These are phyloP conservation scores for Sisyra terminalis DNA, from an alignment of 2,888 invertebrate genomes.

Conservation along the genomic window DNA sequence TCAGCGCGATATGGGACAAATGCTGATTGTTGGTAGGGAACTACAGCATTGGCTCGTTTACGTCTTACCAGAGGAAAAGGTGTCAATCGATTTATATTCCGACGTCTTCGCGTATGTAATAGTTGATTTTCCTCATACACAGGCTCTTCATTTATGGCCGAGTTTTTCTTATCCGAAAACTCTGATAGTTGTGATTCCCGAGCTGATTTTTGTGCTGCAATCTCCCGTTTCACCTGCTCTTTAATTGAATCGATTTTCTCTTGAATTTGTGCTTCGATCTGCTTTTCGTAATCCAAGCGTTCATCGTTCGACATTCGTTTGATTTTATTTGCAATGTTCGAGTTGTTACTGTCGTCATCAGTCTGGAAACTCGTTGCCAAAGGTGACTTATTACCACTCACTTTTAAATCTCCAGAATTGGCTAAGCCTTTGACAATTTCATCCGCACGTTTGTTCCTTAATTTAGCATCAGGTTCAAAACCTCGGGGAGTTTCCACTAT, in stretches of 20 bases:
- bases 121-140: constrained; percentile 13
- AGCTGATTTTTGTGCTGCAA: constrained; percentile 15
- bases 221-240: constrained; percentile 24
- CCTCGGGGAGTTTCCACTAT: neutral
- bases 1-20: constrained; percentile 24
- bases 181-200: constrained; percentile 15
- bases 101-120: constrained; percentile 15
- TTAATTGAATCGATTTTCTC: constrained; percentile 24
- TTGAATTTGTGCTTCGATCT: constrained; percentile 23
- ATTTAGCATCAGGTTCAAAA: neutral
- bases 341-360: constrained; percentile 10
- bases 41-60: constrained; percentile 23
- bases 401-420: constrained; percentile 17
- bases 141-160: constrained; percentile 17
- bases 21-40: constrained; percentile 26
- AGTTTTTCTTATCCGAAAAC: constrained; percentile 20
- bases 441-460: constrained; percentile 5
- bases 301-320: constrained; percentile 11
- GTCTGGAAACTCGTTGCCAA: constrained; percentile 12
- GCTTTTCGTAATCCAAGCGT: constrained; percentile 16
- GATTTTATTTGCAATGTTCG: constrained; percentile 9
- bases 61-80: constrained; percentile 6
- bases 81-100: constrained; percentile 13
- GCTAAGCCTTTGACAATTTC: constrained; percentile 16
- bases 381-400: constrained; percentile 18